These are phyloP conservation scores for Antheraea assamensis DNA, from an alignment of 2,888 invertebrate genomes.

Conservation along the genomic window DNA sequence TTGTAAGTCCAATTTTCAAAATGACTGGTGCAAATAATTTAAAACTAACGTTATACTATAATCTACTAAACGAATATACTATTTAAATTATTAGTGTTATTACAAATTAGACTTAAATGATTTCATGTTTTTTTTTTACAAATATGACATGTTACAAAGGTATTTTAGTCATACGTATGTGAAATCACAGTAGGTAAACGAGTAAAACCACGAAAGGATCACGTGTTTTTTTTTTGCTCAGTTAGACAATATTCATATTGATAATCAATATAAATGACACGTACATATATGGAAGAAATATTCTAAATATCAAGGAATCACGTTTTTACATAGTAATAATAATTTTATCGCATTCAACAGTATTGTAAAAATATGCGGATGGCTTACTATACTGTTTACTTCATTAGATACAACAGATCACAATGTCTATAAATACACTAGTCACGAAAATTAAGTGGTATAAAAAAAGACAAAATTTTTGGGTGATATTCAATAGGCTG, in stretches of 20 bases:
- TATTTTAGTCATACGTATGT: not conserved
- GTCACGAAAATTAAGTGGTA: too few relatives aligned
- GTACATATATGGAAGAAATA: not conserved
- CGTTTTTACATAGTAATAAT: not conserved
- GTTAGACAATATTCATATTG: not conserved
- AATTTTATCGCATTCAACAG: not conserved
- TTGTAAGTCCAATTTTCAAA: not conserved
- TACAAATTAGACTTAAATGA: not conserved
- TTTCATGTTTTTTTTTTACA: not conserved
- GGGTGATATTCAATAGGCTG: too few relatives aligned
- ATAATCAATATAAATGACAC: not conserved
- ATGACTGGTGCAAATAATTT: not conserved
- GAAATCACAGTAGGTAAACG: not conserved
- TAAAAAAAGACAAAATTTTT: too few relatives aligned
- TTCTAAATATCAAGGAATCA: slow-evolving; percentile 6
- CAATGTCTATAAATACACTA: not conserved
- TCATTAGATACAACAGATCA: not conserved
- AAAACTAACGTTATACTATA: not conserved
- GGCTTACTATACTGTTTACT: not conserved
- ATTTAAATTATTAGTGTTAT: not conserved
- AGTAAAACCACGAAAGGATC: slow-evolving; percentile 8
- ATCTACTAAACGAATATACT: not conserved
- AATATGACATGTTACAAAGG: not conserved
- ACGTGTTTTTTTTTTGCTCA: not conserved
- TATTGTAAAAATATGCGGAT: not conserved